These are phyloP conservation scores for Patella caerulea DNA, from an alignment of 2,888 invertebrate species.

Conservation along the genomic window DNA sequence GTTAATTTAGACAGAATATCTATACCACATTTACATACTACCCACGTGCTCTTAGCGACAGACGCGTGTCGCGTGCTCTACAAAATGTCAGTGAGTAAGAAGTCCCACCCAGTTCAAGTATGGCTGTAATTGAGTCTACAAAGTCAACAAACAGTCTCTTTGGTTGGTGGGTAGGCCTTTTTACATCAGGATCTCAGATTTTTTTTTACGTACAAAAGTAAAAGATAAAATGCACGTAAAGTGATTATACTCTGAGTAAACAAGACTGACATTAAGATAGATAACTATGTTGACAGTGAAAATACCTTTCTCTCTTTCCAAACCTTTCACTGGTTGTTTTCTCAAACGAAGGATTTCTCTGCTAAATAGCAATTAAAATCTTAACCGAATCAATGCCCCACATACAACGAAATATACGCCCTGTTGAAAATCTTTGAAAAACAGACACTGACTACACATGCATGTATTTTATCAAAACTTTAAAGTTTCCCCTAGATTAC, in stretches of 20 bases:
- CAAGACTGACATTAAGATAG: background rate
- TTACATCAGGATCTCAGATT: too few relatives aligned
- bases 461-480: too few relatives aligned
- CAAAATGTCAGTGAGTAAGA: background rate
- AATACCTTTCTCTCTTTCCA: background rate
- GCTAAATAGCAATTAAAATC: too few relatives aligned
- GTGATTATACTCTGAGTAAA: background rate
- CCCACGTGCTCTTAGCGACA: background rate
- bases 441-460: too few relatives aligned
- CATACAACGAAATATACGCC: too few relatives aligned
- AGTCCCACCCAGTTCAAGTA: background rate
- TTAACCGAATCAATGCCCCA: too few relatives aligned
- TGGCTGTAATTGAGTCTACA: background rate
- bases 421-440: too few relatives aligned
- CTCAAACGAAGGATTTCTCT: too few relatives aligned
- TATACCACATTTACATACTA: background rate
- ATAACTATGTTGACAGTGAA: background rate
- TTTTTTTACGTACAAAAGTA: background rate
- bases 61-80: constrained; percentile 2
- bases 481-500: too few relatives aligned
- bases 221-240: background rate
- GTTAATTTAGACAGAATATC: background rate
- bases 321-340: too few relatives aligned
- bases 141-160: background rate
- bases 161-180: too few relatives aligned